Evolutionary conservation across 2,888 invertebrate genomes (phyloP).

Genomic region (Petrolisthes manimaculis): DNA sequence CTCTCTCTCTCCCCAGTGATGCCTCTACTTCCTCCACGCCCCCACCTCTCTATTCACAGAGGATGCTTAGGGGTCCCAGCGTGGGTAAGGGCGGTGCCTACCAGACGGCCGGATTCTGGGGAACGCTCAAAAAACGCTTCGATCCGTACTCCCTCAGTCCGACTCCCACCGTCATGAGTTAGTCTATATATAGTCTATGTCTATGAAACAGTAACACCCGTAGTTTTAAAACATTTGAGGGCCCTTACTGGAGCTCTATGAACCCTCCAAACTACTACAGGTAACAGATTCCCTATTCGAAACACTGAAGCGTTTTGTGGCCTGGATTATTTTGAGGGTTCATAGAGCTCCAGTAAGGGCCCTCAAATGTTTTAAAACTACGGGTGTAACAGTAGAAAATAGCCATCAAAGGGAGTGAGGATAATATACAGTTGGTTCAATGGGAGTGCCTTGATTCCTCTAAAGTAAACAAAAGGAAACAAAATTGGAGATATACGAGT

Average conservation of each 20-base stretch:
- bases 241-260: no score
- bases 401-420: not conserved
- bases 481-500: no score
- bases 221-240: no score
- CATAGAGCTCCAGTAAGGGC: no score
- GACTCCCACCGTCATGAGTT: slow-evolving; percentile 47
- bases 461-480: not conserved
- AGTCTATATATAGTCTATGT: not conserved
- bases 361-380: no score
- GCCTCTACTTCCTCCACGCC: slow-evolving; percentile 60
- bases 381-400: not conserved
- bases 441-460: no score
- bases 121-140: slow-evolving; percentile 58
- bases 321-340: no score
- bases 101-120: slow-evolving; percentile 63
- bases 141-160: slow-evolving; percentile 62
- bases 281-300: no score
- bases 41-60: slow-evolving; percentile 59
- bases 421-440: not conserved
- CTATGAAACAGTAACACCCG: no score
- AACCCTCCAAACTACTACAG: no score
- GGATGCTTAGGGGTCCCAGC: slow-evolving; percentile 26
- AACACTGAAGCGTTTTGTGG: no score
- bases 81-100: slow-evolving; percentile 43
- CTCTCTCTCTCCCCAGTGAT: slow-evolving; percentile 53